Base-by-base conservation (phyloP, 2,113 vertebrate genomes). In the Terrapene triunguis region DNA sequence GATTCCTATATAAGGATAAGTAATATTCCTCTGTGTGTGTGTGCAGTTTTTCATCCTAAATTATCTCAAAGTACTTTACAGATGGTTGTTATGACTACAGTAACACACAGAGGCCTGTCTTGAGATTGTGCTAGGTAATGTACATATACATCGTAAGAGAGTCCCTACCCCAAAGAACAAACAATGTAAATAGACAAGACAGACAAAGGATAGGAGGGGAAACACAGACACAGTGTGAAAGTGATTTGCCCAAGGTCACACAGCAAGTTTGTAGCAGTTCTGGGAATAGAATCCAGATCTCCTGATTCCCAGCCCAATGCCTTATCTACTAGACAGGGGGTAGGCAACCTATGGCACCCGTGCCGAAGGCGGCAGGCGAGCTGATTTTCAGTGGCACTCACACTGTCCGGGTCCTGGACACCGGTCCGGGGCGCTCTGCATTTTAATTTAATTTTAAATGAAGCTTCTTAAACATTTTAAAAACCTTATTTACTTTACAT, bases 121-220 rank as follows among this genome's bases (percentile, higher is more conserved):
- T 2, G 29, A 13, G 13, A 38, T 32, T 54, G 29, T 1, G 1
- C 54, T 47, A 78, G 8, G 1, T 42, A 35, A 2, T 87, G 69
- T 57, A 27, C 29, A 78, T 74, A 5, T 85, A 50, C 85, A 35
- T n/a, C 80, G 7, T 2, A 2, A 93, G 69, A 92, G 10, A 76
- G 79, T n/a, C 44, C 21, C 0, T 0, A 76, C 69, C 21, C 0
- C 0, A 94, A 80, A 59, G 24, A 87, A 6, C 48, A n/a, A 65
- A 17, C 62, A 65, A n/a, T n/a, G 65, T n/a, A 69, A 69, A 69
- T n/a, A 69, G 35, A 69, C 44, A 85, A 74, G 48, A 85, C 79
- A 93, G 57, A 89, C 47, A 5, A 10, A 65, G 8, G 44, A 62
- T 22, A 4, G 2, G 62, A 59, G 27, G 54, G 10, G 17, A 8